Conservation (phyloP, 1,140 invertebrate genomes). For the Eupristina koningsbergeri region DNA sequence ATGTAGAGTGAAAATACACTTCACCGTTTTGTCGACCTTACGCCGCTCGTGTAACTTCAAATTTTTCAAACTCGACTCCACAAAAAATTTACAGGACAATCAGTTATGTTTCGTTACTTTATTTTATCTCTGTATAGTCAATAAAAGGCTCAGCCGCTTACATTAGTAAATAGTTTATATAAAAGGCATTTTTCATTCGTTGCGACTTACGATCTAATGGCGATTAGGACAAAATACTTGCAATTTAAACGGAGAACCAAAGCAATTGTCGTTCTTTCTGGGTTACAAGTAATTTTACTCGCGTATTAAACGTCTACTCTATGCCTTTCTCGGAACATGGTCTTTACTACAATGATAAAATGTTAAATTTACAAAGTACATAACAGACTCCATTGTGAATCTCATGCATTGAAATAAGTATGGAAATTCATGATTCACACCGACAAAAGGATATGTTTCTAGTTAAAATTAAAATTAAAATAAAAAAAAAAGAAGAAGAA, state of each 20-base stretch:
- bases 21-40: background rate
- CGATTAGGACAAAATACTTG: conserved; percentile 12
- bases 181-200: background rate
- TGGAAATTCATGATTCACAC: background rate
- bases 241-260: background rate
- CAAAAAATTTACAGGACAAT: conserved; percentile 14
- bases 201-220: conserved; percentile 28
- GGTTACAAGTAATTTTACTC: background rate
- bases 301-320: conserved; percentile 1
- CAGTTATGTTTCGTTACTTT: no score
- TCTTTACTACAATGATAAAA: conserved; percentile 1
- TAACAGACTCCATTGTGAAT: background rate
- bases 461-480: no score
- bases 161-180: conserved; percentile 17
- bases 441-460: background rate
- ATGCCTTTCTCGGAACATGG: background rate
- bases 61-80: no score
- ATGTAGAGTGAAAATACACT: conserved; percentile 3
- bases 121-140: background rate
- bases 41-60: background rate
- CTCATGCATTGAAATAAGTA: background rate
- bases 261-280: background rate
- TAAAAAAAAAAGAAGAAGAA: no score
- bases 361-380: conserved; percentile 28
- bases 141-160: background rate